Evolutionary conservation across 2,797 vertebrate genomes (phyloP).

Genomic region (Phrynocephalus forsythii): DNA sequence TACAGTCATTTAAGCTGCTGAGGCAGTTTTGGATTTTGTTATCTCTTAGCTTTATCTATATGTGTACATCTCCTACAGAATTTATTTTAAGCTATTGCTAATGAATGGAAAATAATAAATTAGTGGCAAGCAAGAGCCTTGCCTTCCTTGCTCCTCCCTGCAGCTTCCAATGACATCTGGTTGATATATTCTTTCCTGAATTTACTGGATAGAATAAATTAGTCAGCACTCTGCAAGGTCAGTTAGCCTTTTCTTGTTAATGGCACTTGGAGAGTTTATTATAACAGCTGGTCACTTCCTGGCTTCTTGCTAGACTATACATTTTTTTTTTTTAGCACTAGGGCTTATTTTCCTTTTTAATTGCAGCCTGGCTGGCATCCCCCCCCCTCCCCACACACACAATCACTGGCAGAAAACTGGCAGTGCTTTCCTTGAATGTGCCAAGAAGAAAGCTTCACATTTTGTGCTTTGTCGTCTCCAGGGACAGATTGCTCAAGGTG

Average conservation of each 20-base stretch:
- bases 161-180: neutral
- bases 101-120: constrained; percentile 2
- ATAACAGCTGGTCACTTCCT: constrained; percentile 27
- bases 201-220: neutral
- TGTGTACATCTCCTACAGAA: neutral
- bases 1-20: neutral
- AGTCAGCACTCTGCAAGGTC: constrained; percentile 6
- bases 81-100: neutral
- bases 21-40: neutral
- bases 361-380: neutral
- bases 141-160: neutral
- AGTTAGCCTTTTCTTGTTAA: neutral
- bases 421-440: constrained; percentile 32
- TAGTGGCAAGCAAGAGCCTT: neutral
- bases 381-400: neutral
- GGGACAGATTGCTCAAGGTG: constrained; percentile 24
- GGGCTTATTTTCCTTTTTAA: constrained; percentile 5
- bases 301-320: constrained; percentile 11
- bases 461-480: constrained; percentile 21
- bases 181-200: neutral
- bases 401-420: neutral
- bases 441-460: neutral
- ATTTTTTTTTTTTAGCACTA: constrained; percentile 8
- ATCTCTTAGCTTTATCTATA: neutral
- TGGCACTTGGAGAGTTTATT: constrained; percentile 7